Percentiles rank a stretch among this genome's conserved stretches.
These are phyloP conservation scores for Piscicola geometra DNA, from an alignment of 2,888 invertebrate genomes.

Conservation along the genomic window DNA sequence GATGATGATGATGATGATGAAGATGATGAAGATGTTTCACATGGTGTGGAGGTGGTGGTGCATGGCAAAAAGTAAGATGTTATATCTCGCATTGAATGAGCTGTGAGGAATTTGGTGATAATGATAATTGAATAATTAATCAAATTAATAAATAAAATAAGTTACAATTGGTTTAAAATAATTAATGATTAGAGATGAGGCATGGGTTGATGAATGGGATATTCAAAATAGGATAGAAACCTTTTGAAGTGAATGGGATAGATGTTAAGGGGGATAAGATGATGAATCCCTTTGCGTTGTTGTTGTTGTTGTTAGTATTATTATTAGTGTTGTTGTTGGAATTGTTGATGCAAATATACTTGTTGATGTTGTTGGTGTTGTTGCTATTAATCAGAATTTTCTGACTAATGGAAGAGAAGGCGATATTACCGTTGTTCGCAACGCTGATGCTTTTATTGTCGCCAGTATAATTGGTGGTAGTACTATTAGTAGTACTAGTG, in stretches of 20 bases:
- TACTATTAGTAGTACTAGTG: not conserved
- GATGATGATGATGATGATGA: not conserved
- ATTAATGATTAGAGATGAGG: no score
- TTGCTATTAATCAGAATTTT: not conserved
- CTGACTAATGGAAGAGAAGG: not conserved
- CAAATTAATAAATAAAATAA: not conserved
- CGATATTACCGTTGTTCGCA: not conserved
- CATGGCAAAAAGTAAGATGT: not conserved
- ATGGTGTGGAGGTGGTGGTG: not conserved
- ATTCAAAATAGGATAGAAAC: not conserved
- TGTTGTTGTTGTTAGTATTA: constrained; percentile 10
- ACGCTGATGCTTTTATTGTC: not conserved
- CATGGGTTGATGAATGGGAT: no score
- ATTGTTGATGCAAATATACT: not conserved
- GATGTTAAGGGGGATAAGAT: constrained; percentile 1
- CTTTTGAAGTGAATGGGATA: not conserved
- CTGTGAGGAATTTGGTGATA: not conserved
- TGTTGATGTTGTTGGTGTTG: not conserved
- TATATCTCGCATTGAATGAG: constrained; percentile 1
- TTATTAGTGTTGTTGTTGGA: not conserved
- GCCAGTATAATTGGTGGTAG: not conserved
- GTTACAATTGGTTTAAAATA: no score
- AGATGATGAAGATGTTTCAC: not conserved
- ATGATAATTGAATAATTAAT: not conserved
- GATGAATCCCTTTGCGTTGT: not conserved